phyloP scores from a whole-genome alignment of 1,140 invertebrate genomes.

The Brachionus angularis region DNA sequence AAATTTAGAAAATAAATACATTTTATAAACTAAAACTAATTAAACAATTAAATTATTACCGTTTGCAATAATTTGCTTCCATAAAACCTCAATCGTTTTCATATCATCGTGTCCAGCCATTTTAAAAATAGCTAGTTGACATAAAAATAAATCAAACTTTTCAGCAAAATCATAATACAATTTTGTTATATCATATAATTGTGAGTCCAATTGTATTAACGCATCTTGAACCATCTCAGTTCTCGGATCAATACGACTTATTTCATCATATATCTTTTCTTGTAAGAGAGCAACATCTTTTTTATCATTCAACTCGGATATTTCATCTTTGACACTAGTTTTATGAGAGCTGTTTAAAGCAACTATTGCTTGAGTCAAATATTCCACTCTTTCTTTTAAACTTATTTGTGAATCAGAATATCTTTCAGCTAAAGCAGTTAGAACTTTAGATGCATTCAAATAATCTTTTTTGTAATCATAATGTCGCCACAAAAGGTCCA shows the following conservation, averaged over 20 bases:
- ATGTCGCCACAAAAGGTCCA: slow-evolving; percentile 90
- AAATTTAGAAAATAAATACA: too few relatives aligned
- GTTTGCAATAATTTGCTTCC: slow-evolving; percentile 43
- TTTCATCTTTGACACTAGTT: slow-evolving; percentile 31
- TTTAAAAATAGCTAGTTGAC: slow-evolving; percentile 60
- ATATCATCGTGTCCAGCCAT: slow-evolving; percentile 6
- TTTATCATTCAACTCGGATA: slow-evolving; percentile 84
- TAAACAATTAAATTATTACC: too few relatives aligned
- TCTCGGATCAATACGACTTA: slow-evolving; percentile 49
- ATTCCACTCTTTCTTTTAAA: slow-evolving; percentile 71
- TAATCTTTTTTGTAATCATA: slow-evolving; percentile 88
- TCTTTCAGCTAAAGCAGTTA: slow-evolving; percentile 78
- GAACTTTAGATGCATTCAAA: slow-evolving; percentile 81
- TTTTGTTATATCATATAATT: slow-evolving; percentile 65
- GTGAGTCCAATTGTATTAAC: slow-evolving; percentile 60
- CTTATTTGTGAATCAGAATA: slow-evolving; percentile 62
- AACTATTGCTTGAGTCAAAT: slow-evolving; percentile 79
- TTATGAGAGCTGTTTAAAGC: slow-evolving; percentile 40
- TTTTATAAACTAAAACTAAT: too few relatives aligned
- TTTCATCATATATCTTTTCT: slow-evolving; percentile 46
- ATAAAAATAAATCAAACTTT: slow-evolving; percentile 60
- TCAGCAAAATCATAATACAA: slow-evolving; percentile 65
- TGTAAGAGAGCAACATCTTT: slow-evolving; percentile 64
- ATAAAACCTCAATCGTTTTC: slow-evolving; percentile 4
- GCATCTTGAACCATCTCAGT: slow-evolving; percentile 54